Percentiles rank a stretch among this genome's conserved stretches.
These are phyloP conservation scores for Entomyzon cyanotis DNA, from an alignment of 2,113 vertebrate genomes.

Conservation along the genomic window DNA sequence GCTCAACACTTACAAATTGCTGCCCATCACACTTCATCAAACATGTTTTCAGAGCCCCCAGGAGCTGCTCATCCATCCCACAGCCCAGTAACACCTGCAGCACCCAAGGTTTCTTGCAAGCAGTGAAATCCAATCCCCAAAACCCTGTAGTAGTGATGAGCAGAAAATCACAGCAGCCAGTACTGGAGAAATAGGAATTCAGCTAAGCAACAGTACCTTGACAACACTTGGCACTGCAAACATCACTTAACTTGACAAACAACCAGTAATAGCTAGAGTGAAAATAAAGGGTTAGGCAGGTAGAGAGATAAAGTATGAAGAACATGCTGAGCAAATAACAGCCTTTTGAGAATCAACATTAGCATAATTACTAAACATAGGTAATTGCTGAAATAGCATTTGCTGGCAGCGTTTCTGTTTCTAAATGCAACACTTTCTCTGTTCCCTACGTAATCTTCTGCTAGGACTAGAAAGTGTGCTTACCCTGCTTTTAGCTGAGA, in stretches of 20 bases:
- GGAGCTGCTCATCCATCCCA: not conserved
- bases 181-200: constrained; percentile 23
- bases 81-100: not conserved
- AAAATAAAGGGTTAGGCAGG: constrained; percentile 76
- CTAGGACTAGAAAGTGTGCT: constrained; percentile 34
- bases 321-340: constrained; percentile 80
- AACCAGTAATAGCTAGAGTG: constrained; percentile 65
- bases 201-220: constrained; percentile 66
- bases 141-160: not conserved
- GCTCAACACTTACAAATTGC: not conserved
- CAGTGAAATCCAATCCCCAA: not conserved
- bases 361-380: constrained; percentile 82
- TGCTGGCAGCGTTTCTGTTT: constrained; percentile 67
- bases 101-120: not conserved
- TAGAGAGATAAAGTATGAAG: constrained; percentile 73
- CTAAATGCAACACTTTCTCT: constrained; percentile 63
- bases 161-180: not conserved
- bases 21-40: not conserved
- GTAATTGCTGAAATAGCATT: constrained; percentile 81
- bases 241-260: constrained; percentile 79
- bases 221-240: constrained; percentile 72
- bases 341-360: constrained; percentile 77
- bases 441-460: constrained; percentile 11
- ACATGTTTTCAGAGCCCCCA: not conserved
- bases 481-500: not conserved